Percentiles rank a stretch among this genome's conserved stretches.
Evolutionary conservation across 2,113 vertebrate species (phyloP).

Genomic region (Asarcornis scutulata): DNA sequence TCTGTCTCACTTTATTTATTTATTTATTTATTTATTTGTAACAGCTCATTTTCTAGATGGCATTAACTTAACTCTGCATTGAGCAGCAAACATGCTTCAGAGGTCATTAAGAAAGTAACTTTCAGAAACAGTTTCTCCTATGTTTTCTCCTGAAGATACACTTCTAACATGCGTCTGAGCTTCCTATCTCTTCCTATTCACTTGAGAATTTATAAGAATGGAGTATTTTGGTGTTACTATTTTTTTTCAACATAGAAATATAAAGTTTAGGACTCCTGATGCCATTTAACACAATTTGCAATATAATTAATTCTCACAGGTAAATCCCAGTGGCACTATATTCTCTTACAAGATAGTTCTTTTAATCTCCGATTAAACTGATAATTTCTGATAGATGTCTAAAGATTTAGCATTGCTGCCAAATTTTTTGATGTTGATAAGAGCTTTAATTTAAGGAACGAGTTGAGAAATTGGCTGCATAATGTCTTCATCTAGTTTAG

Average conservation of each 20-base stretch:
- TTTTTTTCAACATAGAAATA: neutral
- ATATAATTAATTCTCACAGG: neutral
- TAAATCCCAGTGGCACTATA: conserved; percentile 3
- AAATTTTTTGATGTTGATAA: neutral
- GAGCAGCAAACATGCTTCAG: neutral
- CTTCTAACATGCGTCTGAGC: neutral
- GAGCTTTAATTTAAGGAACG: neutral
- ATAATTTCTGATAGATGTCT: conserved; percentile 26
- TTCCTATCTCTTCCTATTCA: neutral
- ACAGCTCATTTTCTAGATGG: conserved; percentile 13
- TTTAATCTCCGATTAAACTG: conserved; percentile 30
- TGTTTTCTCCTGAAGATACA: neutral
- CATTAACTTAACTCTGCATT: neutral
- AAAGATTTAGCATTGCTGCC: neutral
- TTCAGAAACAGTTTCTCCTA: neutral
- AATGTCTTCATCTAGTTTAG: neutral
- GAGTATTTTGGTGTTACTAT: neutral
- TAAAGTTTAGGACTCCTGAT: neutral
- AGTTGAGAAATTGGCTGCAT: neutral
- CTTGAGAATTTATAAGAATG: neutral
- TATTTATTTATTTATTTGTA: neutral
- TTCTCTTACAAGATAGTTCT: neutral
- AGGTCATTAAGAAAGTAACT: conserved; percentile 5
- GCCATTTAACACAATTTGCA: neutral
- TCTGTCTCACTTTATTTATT: neutral